These are phyloP conservation scores for Bombylius discolor DNA, from an alignment of 2,888 invertebrate genomes.

Conservation along the genomic window DNA sequence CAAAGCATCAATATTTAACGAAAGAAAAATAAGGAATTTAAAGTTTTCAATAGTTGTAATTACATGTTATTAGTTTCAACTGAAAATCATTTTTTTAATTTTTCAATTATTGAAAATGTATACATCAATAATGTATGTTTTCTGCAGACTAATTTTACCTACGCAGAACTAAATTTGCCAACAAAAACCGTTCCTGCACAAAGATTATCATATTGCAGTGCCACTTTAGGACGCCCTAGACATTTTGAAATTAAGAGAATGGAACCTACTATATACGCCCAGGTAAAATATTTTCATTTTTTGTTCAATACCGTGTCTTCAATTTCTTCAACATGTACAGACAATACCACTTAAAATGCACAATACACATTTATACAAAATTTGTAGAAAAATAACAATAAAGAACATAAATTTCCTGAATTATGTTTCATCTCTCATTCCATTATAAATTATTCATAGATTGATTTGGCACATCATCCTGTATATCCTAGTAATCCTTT, in stretches of 20 bases:
- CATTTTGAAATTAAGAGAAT: conserved; percentile 33
- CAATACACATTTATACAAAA: not conserved
- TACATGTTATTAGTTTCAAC: no score
- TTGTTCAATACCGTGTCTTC: no score
- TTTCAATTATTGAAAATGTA: not conserved
- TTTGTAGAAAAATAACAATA: not conserved
- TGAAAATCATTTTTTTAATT: not conserved
- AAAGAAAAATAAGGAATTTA: no score
- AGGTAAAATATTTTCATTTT: conserved; percentile 26
- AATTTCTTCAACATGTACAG: no score
- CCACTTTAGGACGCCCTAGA: conserved; percentile 35
- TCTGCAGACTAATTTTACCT: conserved; percentile 31
- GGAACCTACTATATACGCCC: conserved; percentile 37
- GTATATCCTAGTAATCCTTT: conserved; percentile 37
- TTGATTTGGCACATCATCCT: conserved; percentile 37
- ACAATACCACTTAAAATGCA: not conserved
- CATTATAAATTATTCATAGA: conserved; percentile 18
- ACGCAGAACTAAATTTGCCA: conserved; percentile 25
- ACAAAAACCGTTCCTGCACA: conserved; percentile 21
- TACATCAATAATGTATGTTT: not conserved
- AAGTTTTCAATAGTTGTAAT: no score
- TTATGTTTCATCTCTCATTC: no score
- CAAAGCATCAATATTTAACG: no score
- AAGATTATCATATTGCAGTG: conserved; percentile 34
- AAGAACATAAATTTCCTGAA: not conserved